Conservation (phyloP, 1,140 invertebrate genomes). For the Penaeus vannamei region DNA sequence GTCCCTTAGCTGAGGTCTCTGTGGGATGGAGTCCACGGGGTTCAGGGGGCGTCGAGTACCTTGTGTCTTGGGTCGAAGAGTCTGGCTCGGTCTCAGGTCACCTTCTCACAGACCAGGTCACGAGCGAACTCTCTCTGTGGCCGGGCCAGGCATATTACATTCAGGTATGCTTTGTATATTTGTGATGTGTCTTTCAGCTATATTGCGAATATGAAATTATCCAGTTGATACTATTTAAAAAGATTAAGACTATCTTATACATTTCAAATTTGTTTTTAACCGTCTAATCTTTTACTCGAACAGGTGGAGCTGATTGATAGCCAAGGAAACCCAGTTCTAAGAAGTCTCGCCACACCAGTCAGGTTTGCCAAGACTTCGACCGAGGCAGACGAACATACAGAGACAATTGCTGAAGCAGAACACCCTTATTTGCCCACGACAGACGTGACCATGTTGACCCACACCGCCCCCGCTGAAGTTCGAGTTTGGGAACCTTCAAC, state of each 20-base stretch:
- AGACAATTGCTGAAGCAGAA: background rate
- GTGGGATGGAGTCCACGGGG: conserved; percentile 41
- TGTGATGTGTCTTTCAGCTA: background rate
- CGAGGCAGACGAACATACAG: background rate
- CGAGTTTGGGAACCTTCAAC: too few species aligned
- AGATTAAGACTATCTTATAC: background rate
- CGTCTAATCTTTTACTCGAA: background rate
- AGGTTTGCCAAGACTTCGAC: conserved; percentile 11
- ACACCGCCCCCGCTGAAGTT: too few species aligned
- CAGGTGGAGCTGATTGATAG: conserved; percentile 54
- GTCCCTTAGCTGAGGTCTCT: conserved; percentile 38
- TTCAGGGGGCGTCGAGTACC: conserved; percentile 47
- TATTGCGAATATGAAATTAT: background rate
- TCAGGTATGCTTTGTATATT: conserved; percentile 20
- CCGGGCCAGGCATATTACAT: conserved; percentile 47
- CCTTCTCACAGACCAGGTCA: conserved; percentile 43
- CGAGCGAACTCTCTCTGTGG: conserved; percentile 46
- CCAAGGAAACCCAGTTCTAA: conserved; percentile 55
- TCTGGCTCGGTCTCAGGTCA: conserved; percentile 55
- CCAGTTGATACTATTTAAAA: background rate
- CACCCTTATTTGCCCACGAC: background rate
- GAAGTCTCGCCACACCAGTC: conserved; percentile 47
- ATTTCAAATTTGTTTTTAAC: too few species aligned
- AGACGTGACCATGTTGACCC: background rate
- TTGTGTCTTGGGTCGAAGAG: conserved; percentile 49